Evolutionary conservation across 2,888 invertebrate genomes (phyloP).

Genomic region (Xanthorhoe spadicearia): DNA sequence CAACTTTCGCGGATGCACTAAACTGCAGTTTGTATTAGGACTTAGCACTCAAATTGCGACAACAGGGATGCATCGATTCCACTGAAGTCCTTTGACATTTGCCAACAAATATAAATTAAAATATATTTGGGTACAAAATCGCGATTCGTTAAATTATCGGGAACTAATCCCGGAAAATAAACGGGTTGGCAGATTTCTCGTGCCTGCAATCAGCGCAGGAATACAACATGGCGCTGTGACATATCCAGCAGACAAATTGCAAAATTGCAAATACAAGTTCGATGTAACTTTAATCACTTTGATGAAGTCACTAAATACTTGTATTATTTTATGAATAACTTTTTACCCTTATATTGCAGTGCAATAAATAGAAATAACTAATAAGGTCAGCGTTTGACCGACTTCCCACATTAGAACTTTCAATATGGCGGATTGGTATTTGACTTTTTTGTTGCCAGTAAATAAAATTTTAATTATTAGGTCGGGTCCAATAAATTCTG

Average conservation of each 20-base stretch:
- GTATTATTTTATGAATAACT: constrained; percentile 62
- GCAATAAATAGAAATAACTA: constrained; percentile 68
- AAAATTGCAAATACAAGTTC: constrained; percentile 67
- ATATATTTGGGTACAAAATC: constrained; percentile 84
- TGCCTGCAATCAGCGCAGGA: constrained; percentile 85
- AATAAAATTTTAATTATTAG: constrained; percentile 13
- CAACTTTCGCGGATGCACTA: constrained; percentile 85
- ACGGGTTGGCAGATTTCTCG: constrained; percentile 85
- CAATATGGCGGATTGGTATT: constrained; percentile 79
- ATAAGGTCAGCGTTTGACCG: constrained; percentile 81
- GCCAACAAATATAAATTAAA: constrained; percentile 82
- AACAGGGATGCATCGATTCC: constrained; percentile 81
- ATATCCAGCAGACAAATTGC: constrained; percentile 81
- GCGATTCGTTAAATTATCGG: constrained; percentile 81
- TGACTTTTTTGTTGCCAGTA: constrained; percentile 68
- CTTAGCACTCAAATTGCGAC: constrained; percentile 80
- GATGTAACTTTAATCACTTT: constrained; percentile 53
- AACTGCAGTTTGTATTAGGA: constrained; percentile 83
- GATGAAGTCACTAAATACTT: constrained; percentile 62
- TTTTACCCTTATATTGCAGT: constrained; percentile 59
- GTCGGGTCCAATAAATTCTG: constrained; percentile 13
- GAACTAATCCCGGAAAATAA: constrained; percentile 83
- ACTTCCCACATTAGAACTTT: constrained; percentile 79
- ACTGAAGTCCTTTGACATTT: constrained; percentile 80
- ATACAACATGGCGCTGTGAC: constrained; percentile 86